A percentile compares a stretch with the other conserved stretches of the same genome.
These are phyloP conservation scores for Caenorhabditis wallacei DNA, from an alignment of 2,888 invertebrate species.

Conservation along the genomic window DNA sequence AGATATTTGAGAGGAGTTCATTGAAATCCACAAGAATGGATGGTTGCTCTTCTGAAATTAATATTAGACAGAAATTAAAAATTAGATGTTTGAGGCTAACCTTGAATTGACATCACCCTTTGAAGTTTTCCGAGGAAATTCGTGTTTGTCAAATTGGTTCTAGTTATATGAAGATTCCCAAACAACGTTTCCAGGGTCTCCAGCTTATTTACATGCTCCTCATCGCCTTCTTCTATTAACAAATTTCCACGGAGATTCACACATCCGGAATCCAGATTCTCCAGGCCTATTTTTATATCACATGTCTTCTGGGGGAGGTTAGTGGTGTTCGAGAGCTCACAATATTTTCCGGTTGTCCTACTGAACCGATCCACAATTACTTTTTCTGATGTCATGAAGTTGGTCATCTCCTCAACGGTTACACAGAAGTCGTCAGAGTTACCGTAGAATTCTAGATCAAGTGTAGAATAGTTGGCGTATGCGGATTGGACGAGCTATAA, in stretches of 20 bases:
- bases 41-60: not conserved
- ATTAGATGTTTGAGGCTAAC: too few relatives aligned
- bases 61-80: not conserved
- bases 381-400: not conserved
- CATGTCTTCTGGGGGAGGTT: not conserved
- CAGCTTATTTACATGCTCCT: not conserved
- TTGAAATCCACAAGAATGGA: not conserved
- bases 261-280: not conserved
- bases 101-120: not conserved
- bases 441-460: not conserved
- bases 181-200: not conserved
- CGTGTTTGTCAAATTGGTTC: not conserved
- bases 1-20: not conserved
- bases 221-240: not conserved
- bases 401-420: conserved; percentile 1
- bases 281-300: not conserved
- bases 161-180: not conserved
- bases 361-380: not conserved
- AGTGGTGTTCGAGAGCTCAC: not conserved
- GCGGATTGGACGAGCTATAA: not conserved
- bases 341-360: not conserved
- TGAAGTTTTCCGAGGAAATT: not conserved
- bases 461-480: not conserved
- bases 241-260: not conserved
- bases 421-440: conserved; percentile 10